These are phyloP conservation scores for Beris morrisii DNA, from an alignment of 2,888 invertebrate species.

Conservation along the genomic window DNA sequence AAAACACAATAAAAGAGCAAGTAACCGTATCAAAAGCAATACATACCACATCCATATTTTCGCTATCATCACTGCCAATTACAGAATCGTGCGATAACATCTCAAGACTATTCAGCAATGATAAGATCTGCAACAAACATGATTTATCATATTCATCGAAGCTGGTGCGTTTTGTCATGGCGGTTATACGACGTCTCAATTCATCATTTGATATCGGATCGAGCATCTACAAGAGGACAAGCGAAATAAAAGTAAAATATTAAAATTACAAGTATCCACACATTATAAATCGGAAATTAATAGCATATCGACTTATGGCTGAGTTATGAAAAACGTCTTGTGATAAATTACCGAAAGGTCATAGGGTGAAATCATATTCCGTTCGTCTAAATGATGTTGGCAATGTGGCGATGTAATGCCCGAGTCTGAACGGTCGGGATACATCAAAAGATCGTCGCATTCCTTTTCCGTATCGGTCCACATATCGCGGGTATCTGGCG, in stretches of 20 bases:
- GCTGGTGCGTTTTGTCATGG: constrained; percentile 47
- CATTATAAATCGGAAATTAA: constrained; percentile 1
- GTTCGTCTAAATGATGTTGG: constrained; percentile 45
- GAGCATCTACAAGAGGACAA: constrained; percentile 37
- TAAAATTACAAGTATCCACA: background rate
- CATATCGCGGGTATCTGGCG: constrained; percentile 47
- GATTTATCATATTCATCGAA: constrained; percentile 61
- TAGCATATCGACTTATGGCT: background rate
- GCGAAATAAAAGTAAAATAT: background rate
- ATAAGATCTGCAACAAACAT: constrained; percentile 65
- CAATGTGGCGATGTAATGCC: constrained; percentile 48
- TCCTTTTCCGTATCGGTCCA: constrained; percentile 45
- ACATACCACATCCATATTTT: constrained; percentile 57
- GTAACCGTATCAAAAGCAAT: background rate
- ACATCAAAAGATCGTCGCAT: constrained; percentile 38
- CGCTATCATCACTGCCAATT: constrained; percentile 58
- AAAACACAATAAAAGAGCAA: constrained; percentile 27
- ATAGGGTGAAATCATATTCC: constrained; percentile 43
- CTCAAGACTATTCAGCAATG: constrained; percentile 65
- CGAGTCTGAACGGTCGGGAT: constrained; percentile 45
- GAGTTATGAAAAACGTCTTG: background rate
- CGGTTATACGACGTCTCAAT: constrained; percentile 46
- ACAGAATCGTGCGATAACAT: constrained; percentile 51
- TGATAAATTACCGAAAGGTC: constrained; percentile 45
- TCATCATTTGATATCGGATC: constrained; percentile 48